A percentile compares a stretch with the other conserved stretches of the same genome.
phyloP scores from a whole-genome alignment of 1,140 invertebrate genomes.

The Stenopsyche tienmushanensis region DNA sequence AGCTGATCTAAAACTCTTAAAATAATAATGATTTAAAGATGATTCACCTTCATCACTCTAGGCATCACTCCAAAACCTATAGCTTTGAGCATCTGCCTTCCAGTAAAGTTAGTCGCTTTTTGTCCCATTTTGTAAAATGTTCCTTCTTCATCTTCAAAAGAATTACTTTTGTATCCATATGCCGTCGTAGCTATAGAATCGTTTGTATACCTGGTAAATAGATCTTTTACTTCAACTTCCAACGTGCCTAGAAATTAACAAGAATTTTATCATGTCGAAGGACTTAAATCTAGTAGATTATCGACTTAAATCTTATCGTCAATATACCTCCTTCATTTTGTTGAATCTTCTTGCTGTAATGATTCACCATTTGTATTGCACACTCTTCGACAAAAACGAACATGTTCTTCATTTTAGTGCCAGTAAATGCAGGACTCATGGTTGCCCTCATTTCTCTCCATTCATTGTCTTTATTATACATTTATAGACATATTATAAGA shows the following conservation, averaged over 20 bases:
- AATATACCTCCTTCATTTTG: not conserved
- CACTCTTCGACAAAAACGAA: slow-evolving; percentile 41
- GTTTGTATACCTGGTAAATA: slow-evolving; percentile 49
- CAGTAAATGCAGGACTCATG: slow-evolving; percentile 43
- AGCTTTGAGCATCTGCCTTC: slow-evolving; percentile 40
- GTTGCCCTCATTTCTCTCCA: slow-evolving; percentile 31
- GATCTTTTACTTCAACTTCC: slow-evolving; percentile 50
- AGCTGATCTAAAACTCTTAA: too few species aligned
- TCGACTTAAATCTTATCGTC: not conserved
- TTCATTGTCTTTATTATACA: slow-evolving; percentile 18
- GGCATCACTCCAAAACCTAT: not conserved
- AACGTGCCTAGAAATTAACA: slow-evolving; percentile 27
- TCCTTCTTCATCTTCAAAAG: slow-evolving; percentile 49
- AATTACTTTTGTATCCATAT: slow-evolving; percentile 54
- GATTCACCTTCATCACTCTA: not conserved
- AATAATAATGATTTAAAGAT: too few species aligned
- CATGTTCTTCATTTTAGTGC: slow-evolving; percentile 54
- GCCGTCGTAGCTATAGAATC: slow-evolving; percentile 56
- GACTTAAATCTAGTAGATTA: too few species aligned
- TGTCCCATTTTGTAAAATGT: slow-evolving; percentile 53
- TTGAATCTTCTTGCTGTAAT: not conserved
- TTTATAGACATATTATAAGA: too few species aligned
- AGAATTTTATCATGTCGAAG: slow-evolving; percentile 26
- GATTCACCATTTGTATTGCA: slow-evolving; percentile 10
- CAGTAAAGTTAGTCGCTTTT: slow-evolving; percentile 44